Evolutionary conservation across 2,888 invertebrate genomes (phyloP).

Genomic region (Dysmachus trigonus): DNA sequence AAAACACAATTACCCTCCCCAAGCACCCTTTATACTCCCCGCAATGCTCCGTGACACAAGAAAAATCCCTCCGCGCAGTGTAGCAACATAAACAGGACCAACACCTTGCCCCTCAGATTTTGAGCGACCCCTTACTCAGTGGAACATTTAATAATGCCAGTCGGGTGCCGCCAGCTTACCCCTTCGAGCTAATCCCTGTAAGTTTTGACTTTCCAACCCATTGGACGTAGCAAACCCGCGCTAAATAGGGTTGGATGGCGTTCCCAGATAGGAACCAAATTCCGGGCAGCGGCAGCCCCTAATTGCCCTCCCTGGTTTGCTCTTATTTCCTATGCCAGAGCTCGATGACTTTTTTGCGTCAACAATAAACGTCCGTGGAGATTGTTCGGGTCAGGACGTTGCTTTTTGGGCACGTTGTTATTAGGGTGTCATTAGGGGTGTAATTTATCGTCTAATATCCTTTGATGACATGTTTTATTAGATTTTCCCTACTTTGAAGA

Average conservation of each 20-base stretch:
- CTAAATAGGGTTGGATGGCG: constrained; percentile 37
- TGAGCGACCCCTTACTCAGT: not conserved
- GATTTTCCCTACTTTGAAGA: not conserved
- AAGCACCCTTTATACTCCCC: not conserved
- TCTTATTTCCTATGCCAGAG: not conserved
- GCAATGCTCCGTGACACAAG: constrained; percentile 34
- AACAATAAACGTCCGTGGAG: not conserved
- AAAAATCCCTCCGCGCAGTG: not conserved
- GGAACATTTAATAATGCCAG: constrained; percentile 33
- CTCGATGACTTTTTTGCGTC: not conserved
- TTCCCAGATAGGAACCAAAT: constrained; percentile 20
- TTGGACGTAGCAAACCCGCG: not conserved
- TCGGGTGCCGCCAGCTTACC: not conserved
- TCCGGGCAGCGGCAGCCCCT: constrained; percentile 18
- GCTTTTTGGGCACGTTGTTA: constrained; percentile 4
- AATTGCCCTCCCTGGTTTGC: constrained; percentile 36
- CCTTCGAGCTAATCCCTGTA: not conserved
- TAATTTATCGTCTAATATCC: constrained; percentile 46
- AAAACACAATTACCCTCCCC: constrained; percentile 62
- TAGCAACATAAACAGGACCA: constrained; percentile 28
- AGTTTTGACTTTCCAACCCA: constrained; percentile 14
- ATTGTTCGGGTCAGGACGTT: not conserved
- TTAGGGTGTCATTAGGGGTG: constrained; percentile 46
- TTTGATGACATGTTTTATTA: constrained; percentile 48
- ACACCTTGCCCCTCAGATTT: constrained; percentile 13